Evolutionary conservation across 2,113 vertebrate species (phyloP), one percentile per base, ranked within the genome.

Genomic region (Seriola dumerili): DNA sequence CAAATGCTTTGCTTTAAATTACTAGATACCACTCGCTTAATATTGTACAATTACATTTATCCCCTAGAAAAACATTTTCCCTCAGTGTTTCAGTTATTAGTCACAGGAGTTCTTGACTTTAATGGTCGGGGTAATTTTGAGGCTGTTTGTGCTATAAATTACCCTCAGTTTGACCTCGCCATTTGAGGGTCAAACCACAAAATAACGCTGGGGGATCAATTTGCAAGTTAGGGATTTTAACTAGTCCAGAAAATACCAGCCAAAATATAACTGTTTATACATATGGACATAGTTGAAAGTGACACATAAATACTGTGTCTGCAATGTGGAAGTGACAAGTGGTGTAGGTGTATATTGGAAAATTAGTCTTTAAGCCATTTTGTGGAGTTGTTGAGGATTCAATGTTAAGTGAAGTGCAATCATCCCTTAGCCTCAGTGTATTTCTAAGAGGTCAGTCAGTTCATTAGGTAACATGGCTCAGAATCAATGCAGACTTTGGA

Each of bases 71-170:
- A 85, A 90, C 73, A 72, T 14, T 54, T 68, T 67, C 58, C 78
- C 72, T 67, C 25, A 48, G 76, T 55, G 54, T 84, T 86, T 85
- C 82, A 50, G 75, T 86, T 80, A 79, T 69, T 83, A 62, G 83
- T 76, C 82, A 72, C 73, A 69, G 52, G 40, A 38, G 69, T 19
- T 88, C 62, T 84, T 72, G 52, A 66, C 80, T 78, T 78, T 70
- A 81, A 91, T 74, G 48, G 76, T 71, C 1, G 13, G 32, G 64
- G 59, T 80, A 44, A 72, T 85, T 88, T 92, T 93, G 91, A 90
- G 88, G 83, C 86, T 85, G 90, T 94, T 88, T 78, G 83, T 61
- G 54, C 77, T 78, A 67, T 88, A 85, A 89, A 94, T 92, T 85
- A 88, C 87, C 74, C 85, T 55, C 57, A 75, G 87, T 91, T 85